Base-by-base conservation (phyloP, 1,140 invertebrate species). In the Bombus haemorrhoidalis region DNA sequence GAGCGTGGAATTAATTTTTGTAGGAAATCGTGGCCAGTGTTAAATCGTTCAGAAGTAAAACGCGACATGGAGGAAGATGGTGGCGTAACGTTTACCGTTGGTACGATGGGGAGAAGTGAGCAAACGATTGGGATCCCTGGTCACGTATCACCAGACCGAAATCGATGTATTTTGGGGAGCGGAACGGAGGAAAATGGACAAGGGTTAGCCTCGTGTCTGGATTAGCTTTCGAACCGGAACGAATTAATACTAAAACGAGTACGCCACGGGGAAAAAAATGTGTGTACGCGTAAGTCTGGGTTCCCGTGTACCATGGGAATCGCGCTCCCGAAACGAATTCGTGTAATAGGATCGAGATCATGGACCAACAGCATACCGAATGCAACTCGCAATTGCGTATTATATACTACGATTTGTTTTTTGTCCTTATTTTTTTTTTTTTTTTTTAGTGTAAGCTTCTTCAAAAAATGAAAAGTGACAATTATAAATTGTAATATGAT, bases 231-330 rank as follows among this genome's bases (percentile, higher is more conserved):
- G 84, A 66, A 86, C 81, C 68, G 86, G 71, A 88, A 86, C 89
- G 90, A 90, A 91, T 91, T 91, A 91, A 91, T 90, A 87, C 88
- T 87, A 76, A 83, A 90, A 86, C 85, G 85, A 72, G 39, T 73
- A 41, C 47, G 47, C 47, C 47, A 53, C 18, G 47, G 13, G 13
- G 62, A 1, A 8, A 64, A 32, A 32, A 66, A 66, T 32, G 13
- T 32, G n/a, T 32, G 59, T 62, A 28, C 28, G 59, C 59, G 59
- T 62, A 62, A 62, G 59, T 62, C 59, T n/a, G 28, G 1, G 28
- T 62, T 62, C 59, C 59, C 3, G 59, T 28, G 59, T 62, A 32
- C 12, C 77, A 41, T 57, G 47, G 25, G 64, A 69, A 68, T 64
- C 59, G 62, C 74, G 72, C 68, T 47, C 32, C 43, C 53, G 41